These are phyloP conservation scores for Drosophila paulistorum DNA, from an alignment of 1,140 invertebrate genomes.

Conservation along the genomic window DNA sequence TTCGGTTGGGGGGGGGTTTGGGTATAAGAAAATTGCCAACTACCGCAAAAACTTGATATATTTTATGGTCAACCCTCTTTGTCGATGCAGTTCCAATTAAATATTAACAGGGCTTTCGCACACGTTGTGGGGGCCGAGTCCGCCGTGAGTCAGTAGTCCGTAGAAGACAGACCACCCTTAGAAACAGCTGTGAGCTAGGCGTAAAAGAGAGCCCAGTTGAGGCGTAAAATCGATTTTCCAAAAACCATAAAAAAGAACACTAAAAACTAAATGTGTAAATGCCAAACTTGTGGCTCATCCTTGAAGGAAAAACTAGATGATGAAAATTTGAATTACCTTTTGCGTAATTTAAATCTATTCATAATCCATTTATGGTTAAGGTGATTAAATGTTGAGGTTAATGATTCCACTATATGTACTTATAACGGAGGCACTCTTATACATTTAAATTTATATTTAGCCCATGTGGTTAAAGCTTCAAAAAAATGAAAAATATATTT, in stretches of 20 bases:
- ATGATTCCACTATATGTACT: constrained; percentile 17
- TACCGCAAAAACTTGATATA: constrained; percentile 23
- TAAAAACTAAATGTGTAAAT: constrained; percentile 15
- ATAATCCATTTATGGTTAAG: not conserved
- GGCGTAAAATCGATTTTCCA: constrained; percentile 49
- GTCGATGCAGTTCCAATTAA: not conserved
- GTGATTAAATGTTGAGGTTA: constrained; percentile 1
- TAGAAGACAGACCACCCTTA: constrained; percentile 20
- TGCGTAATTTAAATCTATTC: constrained; percentile 23
- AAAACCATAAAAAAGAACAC: constrained; percentile 27
- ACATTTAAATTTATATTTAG: constrained; percentile 16
- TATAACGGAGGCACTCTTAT: constrained; percentile 6
- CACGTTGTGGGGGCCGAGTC: not conserved
- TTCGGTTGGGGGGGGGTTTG: not conserved
- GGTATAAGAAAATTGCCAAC: not conserved
- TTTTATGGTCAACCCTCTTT: constrained; percentile 36
- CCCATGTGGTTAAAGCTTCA: constrained; percentile 13
- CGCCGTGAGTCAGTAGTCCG: not conserved
- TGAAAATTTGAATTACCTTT: constrained; percentile 41
- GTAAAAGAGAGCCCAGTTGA: constrained; percentile 42
- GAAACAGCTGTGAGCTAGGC: constrained; percentile 47
- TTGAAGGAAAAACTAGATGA: constrained; percentile 13
- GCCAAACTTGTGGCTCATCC: constrained; percentile 45
- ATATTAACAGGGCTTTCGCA: not conserved
- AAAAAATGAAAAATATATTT: constrained; percentile 23